phyloP scores from a whole-genome alignment of 2,113 vertebrate genomes.

The Speoplatyrhinus poulsoni region DNA sequence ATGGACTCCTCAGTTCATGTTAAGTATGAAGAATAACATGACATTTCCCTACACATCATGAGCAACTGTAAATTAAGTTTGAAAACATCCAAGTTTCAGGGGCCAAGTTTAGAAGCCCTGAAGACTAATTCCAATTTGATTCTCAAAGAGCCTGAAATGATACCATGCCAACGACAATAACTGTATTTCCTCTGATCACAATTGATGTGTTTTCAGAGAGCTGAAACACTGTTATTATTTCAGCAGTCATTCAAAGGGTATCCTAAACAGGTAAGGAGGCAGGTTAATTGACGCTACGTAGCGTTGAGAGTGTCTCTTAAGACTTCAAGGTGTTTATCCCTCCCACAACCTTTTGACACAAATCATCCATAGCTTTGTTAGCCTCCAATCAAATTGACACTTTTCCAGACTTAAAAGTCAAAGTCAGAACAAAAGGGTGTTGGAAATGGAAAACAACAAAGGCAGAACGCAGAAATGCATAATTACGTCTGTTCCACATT shows the following conservation, averaged over 20 bases:
- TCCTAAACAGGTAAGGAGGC: slow-evolving; percentile 54
- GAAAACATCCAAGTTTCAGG: slow-evolving; percentile 13
- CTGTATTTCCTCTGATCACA: slow-evolving; percentile 61
- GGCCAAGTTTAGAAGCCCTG: slow-evolving; percentile 5
- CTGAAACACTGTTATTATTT: slow-evolving; percentile 44
- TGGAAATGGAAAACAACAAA: slow-evolving; percentile 47
- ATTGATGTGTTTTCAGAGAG: slow-evolving; percentile 52
- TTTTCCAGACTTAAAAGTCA: slow-evolving; percentile 61
- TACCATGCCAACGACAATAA: slow-evolving; percentile 37
- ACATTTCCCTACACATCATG: slow-evolving; percentile 11
- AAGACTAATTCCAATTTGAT: slow-evolving; percentile 25
- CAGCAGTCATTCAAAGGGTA: slow-evolving; percentile 60
- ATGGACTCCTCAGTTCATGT: too few species aligned
- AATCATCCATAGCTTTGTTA: slow-evolving; percentile 67
- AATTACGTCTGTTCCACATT: slow-evolving; percentile 31
- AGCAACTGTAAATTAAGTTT: slow-evolving; percentile 30
- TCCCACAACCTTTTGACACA: slow-evolving; percentile 58
- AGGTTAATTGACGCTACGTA: slow-evolving; percentile 64
- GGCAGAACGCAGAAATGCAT: slow-evolving; percentile 45
- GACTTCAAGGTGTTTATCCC: slow-evolving; percentile 48
- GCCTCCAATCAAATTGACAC: slow-evolving; percentile 62
- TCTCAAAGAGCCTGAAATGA: slow-evolving; percentile 53
- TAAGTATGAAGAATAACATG: too few species aligned
- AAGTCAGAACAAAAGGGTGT: slow-evolving; percentile 33
- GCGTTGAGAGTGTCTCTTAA: slow-evolving; percentile 59